Percentiles rank a stretch among this genome's conserved stretches.
Evolutionary conservation across 2,113 vertebrate species (phyloP).

Genomic region (Stomatorhinus ivindoensis): DNA sequence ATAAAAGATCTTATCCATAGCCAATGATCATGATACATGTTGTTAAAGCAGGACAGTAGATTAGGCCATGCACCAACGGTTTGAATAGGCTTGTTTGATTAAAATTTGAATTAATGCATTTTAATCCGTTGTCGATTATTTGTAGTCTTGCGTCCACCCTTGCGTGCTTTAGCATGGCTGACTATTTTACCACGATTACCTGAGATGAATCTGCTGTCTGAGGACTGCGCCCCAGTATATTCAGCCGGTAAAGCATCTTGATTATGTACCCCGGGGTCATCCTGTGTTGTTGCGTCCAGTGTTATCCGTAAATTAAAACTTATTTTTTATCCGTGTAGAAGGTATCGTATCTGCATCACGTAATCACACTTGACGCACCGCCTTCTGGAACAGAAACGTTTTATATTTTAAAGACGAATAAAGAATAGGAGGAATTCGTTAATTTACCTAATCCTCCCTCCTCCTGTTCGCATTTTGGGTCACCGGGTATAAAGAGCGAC

Average conservation of each 20-base stretch:
- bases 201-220: background rate
- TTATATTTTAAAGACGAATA: background rate
- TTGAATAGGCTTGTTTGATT: background rate
- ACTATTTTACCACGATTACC: background rate
- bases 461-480: background rate
- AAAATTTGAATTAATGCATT: background rate
- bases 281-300: background rate
- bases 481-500: background rate
- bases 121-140: background rate
- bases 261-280: background rate
- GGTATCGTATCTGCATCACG: background rate
- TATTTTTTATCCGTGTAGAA: background rate
- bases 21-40: background rate
- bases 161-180: background rate
- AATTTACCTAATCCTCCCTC: slow-evolving; percentile 18
- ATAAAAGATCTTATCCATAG: background rate
- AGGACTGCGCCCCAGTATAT: background rate
- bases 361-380: background rate
- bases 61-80: background rate
- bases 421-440: slow-evolving; percentile 8
- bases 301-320: background rate
- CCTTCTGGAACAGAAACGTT: background rate
- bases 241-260: background rate
- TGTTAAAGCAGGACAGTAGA: background rate
- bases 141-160: background rate